Base-by-base conservation (phyloP, 1,140 invertebrate genomes). In the Palaemon carinicauda region DNA sequence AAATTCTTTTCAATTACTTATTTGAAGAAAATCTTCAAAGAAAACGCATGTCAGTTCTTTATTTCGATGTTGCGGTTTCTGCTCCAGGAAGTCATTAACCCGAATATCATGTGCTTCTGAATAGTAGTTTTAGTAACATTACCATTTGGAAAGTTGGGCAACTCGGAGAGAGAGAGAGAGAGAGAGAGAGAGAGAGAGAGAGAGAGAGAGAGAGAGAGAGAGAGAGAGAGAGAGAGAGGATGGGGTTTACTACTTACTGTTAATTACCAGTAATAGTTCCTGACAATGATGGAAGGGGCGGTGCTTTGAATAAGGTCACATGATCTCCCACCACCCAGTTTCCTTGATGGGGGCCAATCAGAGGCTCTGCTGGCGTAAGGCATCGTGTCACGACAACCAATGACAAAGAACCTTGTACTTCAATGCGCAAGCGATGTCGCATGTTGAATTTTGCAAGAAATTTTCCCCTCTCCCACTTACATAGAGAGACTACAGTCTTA, bases 371-470 rank as follows among this genome's bases (percentile, higher is more conserved):
- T 19, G 69, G 31, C 17, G 56, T 52, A 82, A 73, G 80, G 41
- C 33, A 73, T 73, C 65, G 27, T 82, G 80, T 82, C 80, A 82
- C 80, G 80, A 52, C 80, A 51, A 29, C 80, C 80, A 82, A 82
- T 82, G 80, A 82, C 80, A 82, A 52, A 14, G 50, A 31, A 4
- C n/a, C 52, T n/a, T 41, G 31, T 33, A 81, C 69, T 81, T 71
- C 65, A 81, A 65, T n/a, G 56, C 17, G 29, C 19, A 17, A 41
- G 31, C 12, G 80, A 81, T 81, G 80, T 81, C 27, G 56, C 15
- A 7, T 31, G 80, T 31, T 15, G 80, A 81, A 56, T 33, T 81
- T 81, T 65, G 56, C 29, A 27, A 21, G 41, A 15, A n/a, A 50
- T 50, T 50, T 77, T 50, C 19, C 65, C 17, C 21, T 24, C 21